Percentiles rank a stretch among this genome's conserved stretches.
These are phyloP conservation scores for Helicorthomorpha holstii DNA, from an alignment of 1,140 invertebrate species.

Conservation along the genomic window DNA sequence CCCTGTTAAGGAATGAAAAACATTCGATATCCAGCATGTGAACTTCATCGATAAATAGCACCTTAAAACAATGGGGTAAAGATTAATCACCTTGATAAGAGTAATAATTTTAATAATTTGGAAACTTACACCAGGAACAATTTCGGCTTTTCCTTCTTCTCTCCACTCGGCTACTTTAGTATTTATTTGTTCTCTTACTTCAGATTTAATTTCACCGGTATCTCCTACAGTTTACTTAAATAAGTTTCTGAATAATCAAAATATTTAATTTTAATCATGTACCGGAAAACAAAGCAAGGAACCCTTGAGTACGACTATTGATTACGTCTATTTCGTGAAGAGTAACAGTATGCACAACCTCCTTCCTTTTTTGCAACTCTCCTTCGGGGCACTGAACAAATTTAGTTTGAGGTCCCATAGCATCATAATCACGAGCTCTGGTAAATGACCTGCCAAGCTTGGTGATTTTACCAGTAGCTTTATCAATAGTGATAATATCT, in stretches of 20 bases:
- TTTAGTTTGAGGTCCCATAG: conserved; percentile 68
- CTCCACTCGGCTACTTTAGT: conserved; percentile 96
- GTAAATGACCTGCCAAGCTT: conserved; percentile 89
- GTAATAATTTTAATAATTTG: not conserved
- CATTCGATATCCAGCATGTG: conserved; percentile 99
- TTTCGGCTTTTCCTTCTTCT: conserved; percentile 97
- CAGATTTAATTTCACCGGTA: conserved; percentile 95
- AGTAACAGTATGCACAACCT: conserved; percentile 95
- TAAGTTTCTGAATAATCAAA: not conserved
- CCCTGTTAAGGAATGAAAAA: conserved; percentile 93
- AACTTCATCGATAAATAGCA: conserved; percentile 47
- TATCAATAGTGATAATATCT: conserved; percentile 95
- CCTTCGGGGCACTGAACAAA: conserved; percentile 98
- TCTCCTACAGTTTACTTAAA: conserved; percentile 43
- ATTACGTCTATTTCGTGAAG: conserved; percentile 99
- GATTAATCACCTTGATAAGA: not conserved
- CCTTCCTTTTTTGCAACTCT: conserved; percentile 95
- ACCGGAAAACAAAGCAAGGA: conserved; percentile 92
- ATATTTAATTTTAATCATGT: no score
- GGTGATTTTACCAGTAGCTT: conserved; percentile 92
- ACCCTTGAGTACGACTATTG: conserved; percentile 91
- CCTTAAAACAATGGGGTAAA: conserved; percentile 18
- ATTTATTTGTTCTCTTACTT: conserved; percentile 97
- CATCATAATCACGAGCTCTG: conserved; percentile 91
- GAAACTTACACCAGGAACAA: conserved; percentile 83